Evolutionary conservation across 2,797 vertebrate species (phyloP).

Genomic region (Helicolenus hilgendorfi): DNA sequence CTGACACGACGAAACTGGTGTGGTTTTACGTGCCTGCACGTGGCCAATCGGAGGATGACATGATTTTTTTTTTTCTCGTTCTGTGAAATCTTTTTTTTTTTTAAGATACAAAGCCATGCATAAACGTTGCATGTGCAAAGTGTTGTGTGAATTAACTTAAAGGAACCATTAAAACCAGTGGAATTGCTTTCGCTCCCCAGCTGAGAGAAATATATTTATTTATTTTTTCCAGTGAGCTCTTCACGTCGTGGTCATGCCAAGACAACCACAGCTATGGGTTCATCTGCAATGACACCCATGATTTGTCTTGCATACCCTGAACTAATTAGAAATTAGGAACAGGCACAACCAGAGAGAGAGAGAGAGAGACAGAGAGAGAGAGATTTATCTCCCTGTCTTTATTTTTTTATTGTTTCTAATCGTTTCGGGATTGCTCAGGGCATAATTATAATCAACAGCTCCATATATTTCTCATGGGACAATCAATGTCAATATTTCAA

Average conservation of each 20-base stretch:
- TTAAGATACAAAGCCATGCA: not conserved
- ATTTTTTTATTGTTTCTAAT: constrained; percentile 21
- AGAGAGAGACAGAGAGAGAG: not conserved
- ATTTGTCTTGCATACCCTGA: not conserved
- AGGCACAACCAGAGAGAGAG: not conserved
- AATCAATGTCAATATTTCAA: constrained; percentile 38
- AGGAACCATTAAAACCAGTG: not conserved
- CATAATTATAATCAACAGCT: constrained; percentile 42
- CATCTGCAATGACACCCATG: constrained; percentile 26
- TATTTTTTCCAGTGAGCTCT: not conserved
- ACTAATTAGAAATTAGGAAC: constrained; percentile 22
- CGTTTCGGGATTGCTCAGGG: not conserved
- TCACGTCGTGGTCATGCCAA: not conserved
- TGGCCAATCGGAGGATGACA: constrained; percentile 68
- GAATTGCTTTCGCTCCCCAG: not conserved
- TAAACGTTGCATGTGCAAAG: not conserved
- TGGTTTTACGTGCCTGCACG: constrained; percentile 63
- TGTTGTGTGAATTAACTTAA: not conserved
- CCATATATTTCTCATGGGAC: constrained; percentile 35
- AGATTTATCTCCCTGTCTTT: constrained; percentile 12
- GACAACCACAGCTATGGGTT: not conserved
- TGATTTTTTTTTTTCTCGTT: not conserved
- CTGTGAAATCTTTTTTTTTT: not conserved
- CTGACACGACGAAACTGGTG: constrained; percentile 27
- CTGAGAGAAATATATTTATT: not conserved